These are phyloP conservation scores for Hydrocynus forskahlii DNA, from an alignment of 2,797 vertebrate species.

Conservation along the genomic window DNA sequence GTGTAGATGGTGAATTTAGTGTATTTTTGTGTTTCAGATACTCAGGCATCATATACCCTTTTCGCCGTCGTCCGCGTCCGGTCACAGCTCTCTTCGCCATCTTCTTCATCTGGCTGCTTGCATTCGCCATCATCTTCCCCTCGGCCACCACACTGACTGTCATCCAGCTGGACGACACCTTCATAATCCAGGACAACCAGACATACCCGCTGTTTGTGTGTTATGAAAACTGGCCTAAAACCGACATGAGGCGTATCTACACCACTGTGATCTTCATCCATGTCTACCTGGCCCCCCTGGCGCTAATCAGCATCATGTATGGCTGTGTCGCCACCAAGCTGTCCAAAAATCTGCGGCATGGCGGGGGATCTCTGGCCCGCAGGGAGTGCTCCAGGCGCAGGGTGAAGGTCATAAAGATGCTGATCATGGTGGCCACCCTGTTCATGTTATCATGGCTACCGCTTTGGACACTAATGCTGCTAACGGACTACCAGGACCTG, in stretches of 20 bases:
- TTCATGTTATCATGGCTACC: conserved; percentile 72
- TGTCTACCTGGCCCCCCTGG: conserved; percentile 64
- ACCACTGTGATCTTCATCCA: conserved; percentile 67
- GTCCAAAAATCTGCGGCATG: conserved; percentile 53
- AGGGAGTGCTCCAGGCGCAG: conserved; percentile 42
- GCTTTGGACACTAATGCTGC: conserved; percentile 68
- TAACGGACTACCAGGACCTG: conserved; percentile 65
- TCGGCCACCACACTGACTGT: conserved; percentile 65
- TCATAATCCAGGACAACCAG: conserved; percentile 58
- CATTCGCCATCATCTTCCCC: conserved; percentile 67
- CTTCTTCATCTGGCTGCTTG: conserved; percentile 66
- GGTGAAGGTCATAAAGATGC: conserved; percentile 69
- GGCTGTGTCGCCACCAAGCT: conserved; percentile 63
- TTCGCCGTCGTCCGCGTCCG: conserved; percentile 60
- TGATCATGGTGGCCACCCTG: conserved; percentile 64
- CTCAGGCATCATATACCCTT: conserved; percentile 67
- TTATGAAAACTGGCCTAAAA: conserved; percentile 65
- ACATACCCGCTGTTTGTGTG: conserved; percentile 63
- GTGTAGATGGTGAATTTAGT: too few relatives aligned
- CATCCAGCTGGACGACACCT: conserved; percentile 58
- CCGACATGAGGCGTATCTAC: conserved; percentile 62
- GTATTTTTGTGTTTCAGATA: conserved; percentile 47
- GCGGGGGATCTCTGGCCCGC: conserved; percentile 35
- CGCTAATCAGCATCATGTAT: conserved; percentile 66
- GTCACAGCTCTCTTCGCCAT: conserved; percentile 60